phyloP scores from a whole-genome alignment of 2,888 invertebrate species.

The Smittia aterrima region DNA sequence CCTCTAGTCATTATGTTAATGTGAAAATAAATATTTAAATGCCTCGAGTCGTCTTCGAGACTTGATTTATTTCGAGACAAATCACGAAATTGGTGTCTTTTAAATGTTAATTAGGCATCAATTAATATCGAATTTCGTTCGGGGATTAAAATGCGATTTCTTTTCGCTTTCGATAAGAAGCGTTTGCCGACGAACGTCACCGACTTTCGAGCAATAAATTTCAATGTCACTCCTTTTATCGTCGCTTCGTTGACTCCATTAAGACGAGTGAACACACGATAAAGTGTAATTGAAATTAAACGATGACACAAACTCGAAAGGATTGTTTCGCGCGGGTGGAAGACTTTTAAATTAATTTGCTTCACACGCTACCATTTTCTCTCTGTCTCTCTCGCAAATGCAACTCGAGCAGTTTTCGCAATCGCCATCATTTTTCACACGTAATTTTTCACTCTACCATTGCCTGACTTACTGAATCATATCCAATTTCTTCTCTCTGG shows the following conservation, averaged over 20 bases:
- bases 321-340: too few relatives aligned
- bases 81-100: slow-evolving; percentile 29
- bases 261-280: too few relatives aligned
- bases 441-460: slow-evolving; percentile 37
- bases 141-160: background rate
- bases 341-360: too few relatives aligned
- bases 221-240: background rate
- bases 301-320: too few relatives aligned
- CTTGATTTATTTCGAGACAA: slow-evolving; percentile 30
- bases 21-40: slow-evolving; percentile 30
- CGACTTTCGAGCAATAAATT: background rate
- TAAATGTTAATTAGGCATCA: slow-evolving; percentile 31
- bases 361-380: too few relatives aligned
- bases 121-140: slow-evolving; percentile 29
- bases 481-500: slow-evolving; percentile 35
- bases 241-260: too few relatives aligned
- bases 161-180: too few relatives aligned
- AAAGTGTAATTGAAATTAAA: too few relatives aligned
- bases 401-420: too few relatives aligned
- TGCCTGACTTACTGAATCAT: slow-evolving; percentile 33
- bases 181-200: too few relatives aligned
- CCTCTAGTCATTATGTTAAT: slow-evolving; percentile 30
- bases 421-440: slow-evolving; percentile 31
- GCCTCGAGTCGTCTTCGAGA: background rate
- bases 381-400: too few relatives aligned